Evolutionary conservation across 2,888 invertebrate species (phyloP).

Genomic region (Agonopterix arenella): DNA sequence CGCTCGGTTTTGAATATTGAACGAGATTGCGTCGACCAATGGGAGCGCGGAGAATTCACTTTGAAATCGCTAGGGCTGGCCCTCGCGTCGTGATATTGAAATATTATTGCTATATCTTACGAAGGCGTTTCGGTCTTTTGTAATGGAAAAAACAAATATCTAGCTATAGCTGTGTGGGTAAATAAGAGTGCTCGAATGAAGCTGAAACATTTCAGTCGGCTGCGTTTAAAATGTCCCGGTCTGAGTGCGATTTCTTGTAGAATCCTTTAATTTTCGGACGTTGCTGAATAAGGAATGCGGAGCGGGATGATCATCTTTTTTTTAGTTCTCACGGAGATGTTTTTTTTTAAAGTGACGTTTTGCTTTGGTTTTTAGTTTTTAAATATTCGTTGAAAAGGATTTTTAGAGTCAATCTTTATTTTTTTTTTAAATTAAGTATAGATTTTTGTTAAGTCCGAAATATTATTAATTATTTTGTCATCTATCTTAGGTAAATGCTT

Average conservation of each 20-base stretch:
- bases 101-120: constrained; percentile 59
- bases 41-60: constrained; percentile 55
- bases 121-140: constrained; percentile 63
- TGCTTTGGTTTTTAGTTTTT: too few species aligned
- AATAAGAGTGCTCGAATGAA: constrained; percentile 59
- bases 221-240: constrained; percentile 21
- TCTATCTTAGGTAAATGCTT: too few species aligned
- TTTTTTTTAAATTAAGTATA: too few species aligned
- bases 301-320: neutral
- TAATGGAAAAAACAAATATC: constrained; percentile 73
- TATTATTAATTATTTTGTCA: too few species aligned
- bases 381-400: too few species aligned
- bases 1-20: constrained; percentile 41
- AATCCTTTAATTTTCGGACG: constrained; percentile 63
- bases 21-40: constrained; percentile 49
- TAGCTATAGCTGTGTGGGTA: constrained; percentile 39
- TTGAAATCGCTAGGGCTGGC: constrained; percentile 48
- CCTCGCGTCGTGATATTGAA: constrained; percentile 60
- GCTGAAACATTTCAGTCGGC: constrained; percentile 57
- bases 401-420: too few species aligned
- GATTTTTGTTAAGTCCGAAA: too few species aligned
- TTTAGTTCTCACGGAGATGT: too few species aligned
- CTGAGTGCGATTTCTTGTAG: constrained; percentile 74
- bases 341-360: too few species aligned
- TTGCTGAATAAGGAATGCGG: constrained; percentile 68